phyloP scores from a whole-genome alignment of 2,888 invertebrate genomes.

The Andricus curvator region DNA sequence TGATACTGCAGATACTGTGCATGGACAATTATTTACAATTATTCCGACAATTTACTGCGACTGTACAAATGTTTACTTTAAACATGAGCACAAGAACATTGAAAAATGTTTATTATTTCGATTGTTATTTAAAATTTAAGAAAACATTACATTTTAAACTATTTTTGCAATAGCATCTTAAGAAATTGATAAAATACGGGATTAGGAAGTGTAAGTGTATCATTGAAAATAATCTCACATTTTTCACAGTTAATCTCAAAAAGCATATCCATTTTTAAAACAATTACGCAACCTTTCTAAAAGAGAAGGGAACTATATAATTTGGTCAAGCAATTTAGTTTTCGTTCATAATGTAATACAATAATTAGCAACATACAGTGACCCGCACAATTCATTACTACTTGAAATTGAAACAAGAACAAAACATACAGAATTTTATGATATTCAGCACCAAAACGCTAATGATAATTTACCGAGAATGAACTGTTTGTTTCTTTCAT shows the following conservation, averaged over 20 bases:
- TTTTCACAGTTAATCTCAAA: neutral
- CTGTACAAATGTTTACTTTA: too few species aligned
- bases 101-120: too few species aligned
- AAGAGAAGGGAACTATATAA: neutral
- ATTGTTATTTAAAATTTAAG: too few species aligned
- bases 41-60: too few species aligned
- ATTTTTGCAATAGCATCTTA: too few species aligned
- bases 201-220: too few species aligned
- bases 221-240: too few species aligned
- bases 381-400: neutral
- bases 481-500: neutral
- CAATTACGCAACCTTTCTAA: neutral
- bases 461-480: conserved; percentile 14
- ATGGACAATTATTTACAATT: too few species aligned
- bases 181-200: too few species aligned
- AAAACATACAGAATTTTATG: neutral
- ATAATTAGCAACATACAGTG: neutral
- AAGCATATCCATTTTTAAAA: neutral
- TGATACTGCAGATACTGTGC: too few species aligned
- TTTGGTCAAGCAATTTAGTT: neutral
- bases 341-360: neutral
- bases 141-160: too few species aligned
- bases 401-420: neutral
- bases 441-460: neutral
- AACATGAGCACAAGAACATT: too few species aligned